Conservation (phyloP, 2,888 invertebrate genomes). For the Adelognathus sp. region DNA sequence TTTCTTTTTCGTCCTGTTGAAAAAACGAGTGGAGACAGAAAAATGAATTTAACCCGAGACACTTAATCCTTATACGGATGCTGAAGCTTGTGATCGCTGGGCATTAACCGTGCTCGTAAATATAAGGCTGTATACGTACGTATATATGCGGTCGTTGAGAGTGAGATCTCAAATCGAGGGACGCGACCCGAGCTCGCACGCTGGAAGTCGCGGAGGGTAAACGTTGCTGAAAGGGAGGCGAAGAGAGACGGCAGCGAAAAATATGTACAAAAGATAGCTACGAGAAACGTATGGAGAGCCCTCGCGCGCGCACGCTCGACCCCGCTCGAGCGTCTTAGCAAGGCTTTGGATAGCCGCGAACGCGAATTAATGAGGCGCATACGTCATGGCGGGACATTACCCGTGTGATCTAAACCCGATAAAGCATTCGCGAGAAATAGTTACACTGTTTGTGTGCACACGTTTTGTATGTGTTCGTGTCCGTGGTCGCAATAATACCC, state of each 20-base stretch:
- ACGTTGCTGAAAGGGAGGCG: constrained; percentile 34
- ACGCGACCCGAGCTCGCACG: constrained; percentile 42
- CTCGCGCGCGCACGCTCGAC: constrained; percentile 51
- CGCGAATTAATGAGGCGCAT: constrained; percentile 74
- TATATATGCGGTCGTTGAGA: constrained; percentile 43
- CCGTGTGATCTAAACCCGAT: constrained; percentile 74
- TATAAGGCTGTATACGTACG: constrained; percentile 38
- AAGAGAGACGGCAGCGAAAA: constrained; percentile 48
- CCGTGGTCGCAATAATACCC: constrained; percentile 37
- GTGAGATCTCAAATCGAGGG: constrained; percentile 58
- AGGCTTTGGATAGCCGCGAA: constrained; percentile 66
- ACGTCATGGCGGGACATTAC: constrained; percentile 72
- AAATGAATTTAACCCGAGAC: background rate
- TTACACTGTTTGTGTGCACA: background rate
- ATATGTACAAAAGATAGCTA: constrained; percentile 55
- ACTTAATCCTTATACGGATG: constrained; percentile 43
- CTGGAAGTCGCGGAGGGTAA: constrained; percentile 8
- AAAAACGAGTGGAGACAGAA: constrained; percentile 1
- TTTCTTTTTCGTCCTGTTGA: background rate
- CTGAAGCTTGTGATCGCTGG: constrained; percentile 52
- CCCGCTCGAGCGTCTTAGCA: constrained; percentile 56
- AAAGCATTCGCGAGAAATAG: constrained; percentile 61
- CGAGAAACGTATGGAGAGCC: constrained; percentile 33
- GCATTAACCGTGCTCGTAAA: constrained; percentile 48
- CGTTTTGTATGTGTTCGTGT: constrained; percentile 23